These are phyloP conservation scores for Corbicula japonica DNA, from an alignment of 2,888 invertebrate genomes.

Conservation along the genomic window DNA sequence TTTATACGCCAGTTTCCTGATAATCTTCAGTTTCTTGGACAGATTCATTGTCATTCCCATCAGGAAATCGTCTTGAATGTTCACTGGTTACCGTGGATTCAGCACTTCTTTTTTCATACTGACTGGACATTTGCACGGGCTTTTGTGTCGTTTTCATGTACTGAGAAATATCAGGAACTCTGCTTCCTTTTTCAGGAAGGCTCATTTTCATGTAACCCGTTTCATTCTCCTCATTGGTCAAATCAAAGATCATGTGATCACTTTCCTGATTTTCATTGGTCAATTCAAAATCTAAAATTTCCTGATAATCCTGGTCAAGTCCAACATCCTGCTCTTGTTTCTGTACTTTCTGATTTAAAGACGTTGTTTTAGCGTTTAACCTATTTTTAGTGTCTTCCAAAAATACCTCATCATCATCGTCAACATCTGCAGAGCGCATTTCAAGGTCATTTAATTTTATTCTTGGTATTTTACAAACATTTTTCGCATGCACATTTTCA, in stretches of 20 bases:
- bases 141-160: not conserved
- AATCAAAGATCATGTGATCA: slow-evolving; percentile 19
- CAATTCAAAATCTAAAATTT: slow-evolving; percentile 24
- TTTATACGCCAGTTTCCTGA: slow-evolving; percentile 58
- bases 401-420: slow-evolving; percentile 62
- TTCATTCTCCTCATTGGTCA: slow-evolving; percentile 27
- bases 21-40: slow-evolving; percentile 27
- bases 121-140: not conserved
- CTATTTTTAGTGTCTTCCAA: slow-evolving; percentile 32
- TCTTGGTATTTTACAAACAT: slow-evolving; percentile 46
- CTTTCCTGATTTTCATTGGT: slow-evolving; percentile 27
- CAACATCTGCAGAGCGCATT: slow-evolving; percentile 18
- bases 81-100: slow-evolving; percentile 2
- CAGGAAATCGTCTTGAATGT: slow-evolving; percentile 30
- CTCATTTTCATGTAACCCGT: slow-evolving; percentile 58
- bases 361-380: too few relatives aligned
- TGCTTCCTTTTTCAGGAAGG: slow-evolving; percentile 26
- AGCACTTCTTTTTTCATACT: slow-evolving; percentile 8
- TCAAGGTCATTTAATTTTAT: slow-evolving; percentile 52
- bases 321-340: too few relatives aligned
- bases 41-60: slow-evolving; percentile 32
- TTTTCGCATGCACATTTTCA: slow-evolving; percentile 51
- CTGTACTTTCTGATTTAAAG: too few relatives aligned
- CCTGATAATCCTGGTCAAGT: slow-evolving; percentile 23
- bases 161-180: slow-evolving; percentile 2